These are phyloP conservation scores for Pyrrhia umbra DNA, from an alignment of 2,888 invertebrate genomes.

Conservation along the genomic window DNA sequence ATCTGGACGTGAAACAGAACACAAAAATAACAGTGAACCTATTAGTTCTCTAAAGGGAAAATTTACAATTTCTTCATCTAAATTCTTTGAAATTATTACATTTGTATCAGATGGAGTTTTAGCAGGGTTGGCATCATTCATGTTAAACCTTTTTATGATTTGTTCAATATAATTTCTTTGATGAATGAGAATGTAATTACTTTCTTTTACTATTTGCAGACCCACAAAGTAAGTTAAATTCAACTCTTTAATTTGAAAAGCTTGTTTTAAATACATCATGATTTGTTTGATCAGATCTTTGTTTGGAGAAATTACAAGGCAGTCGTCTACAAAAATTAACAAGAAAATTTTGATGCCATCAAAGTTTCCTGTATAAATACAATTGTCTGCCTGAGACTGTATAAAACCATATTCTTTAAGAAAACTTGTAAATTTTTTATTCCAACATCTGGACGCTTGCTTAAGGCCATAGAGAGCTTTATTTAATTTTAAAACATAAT, in stretches of 20 bases:
- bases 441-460: conserved; percentile 9
- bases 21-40: conserved; percentile 9
- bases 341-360: not conserved
- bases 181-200: not conserved
- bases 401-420: not conserved
- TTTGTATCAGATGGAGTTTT: not conserved
- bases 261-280: not conserved
- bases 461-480: not conserved
- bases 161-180: not conserved
- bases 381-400: too few species aligned
- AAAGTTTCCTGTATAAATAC: conserved; percentile 2
- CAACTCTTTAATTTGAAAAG: not conserved
- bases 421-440: not conserved
- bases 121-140: not conserved
- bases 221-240: not conserved
- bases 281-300: not conserved
- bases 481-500: conserved; percentile 45
- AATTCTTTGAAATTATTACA: conserved; percentile 24
- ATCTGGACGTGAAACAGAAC: conserved; percentile 17
- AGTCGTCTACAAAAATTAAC: not conserved
- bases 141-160: not conserved
- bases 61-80: conserved; percentile 20
- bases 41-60: conserved; percentile 35
- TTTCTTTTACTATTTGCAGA: not conserved
- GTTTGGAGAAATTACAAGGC: not conserved